These are phyloP conservation scores for Gnathonemus echidnorhynchus DNA, from an alignment of 2,113 vertebrate species.

Conservation along the genomic window DNA sequence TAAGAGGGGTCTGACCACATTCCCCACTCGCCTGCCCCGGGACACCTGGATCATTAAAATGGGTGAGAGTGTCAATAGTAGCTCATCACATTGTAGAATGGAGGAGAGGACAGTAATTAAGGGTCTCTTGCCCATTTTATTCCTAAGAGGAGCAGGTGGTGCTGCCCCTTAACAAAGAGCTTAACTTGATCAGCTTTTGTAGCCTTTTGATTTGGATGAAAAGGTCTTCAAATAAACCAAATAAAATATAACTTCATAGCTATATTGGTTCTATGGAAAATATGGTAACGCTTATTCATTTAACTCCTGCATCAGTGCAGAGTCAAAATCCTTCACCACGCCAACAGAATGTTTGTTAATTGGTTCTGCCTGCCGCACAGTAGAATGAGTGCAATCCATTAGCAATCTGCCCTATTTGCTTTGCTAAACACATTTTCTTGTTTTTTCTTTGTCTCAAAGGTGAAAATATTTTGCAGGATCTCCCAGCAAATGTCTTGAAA, in stretches of 20 bases:
- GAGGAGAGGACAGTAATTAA: background rate
- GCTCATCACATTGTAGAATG: background rate
- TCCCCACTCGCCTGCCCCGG: conserved; percentile 52
- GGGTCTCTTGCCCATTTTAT: background rate
- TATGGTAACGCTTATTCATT: background rate
- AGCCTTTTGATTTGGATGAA: background rate
- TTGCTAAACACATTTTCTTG: background rate
- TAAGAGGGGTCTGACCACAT: conserved; percentile 44
- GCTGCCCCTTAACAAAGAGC: background rate
- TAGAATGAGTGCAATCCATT: background rate
- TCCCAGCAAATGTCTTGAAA: conserved; percentile 47
- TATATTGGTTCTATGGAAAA: background rate
- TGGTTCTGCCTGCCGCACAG: background rate
- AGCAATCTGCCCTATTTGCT: background rate
- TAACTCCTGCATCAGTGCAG: background rate
- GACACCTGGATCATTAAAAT: conserved; percentile 62
- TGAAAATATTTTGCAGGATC: conserved; percentile 54
- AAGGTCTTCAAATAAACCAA: background rate
- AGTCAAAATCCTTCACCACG: background rate
- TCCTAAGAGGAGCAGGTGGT: background rate
- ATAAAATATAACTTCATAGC: background rate
- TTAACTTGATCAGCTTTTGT: background rate
- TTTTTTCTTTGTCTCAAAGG: conserved; percentile 40
- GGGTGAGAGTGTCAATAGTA: conserved; percentile 36
- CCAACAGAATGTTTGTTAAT: background rate